These are phyloP conservation scores for Gymnoscopelus braueri DNA, from an alignment of 2,797 vertebrate genomes.

Conservation along the genomic window DNA sequence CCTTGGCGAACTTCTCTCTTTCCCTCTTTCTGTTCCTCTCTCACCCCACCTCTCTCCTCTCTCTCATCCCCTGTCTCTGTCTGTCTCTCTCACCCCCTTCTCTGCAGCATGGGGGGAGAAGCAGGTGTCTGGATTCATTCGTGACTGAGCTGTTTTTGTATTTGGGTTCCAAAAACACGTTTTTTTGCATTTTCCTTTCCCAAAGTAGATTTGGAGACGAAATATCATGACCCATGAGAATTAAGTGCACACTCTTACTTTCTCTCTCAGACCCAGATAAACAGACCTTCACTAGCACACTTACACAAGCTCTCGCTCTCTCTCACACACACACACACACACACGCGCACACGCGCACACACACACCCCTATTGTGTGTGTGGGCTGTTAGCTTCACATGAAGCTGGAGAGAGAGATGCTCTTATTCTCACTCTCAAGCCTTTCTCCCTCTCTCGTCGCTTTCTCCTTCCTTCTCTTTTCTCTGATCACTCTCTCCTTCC, in stretches of 20 bases:
- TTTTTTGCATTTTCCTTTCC: neutral
- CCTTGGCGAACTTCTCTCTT: neutral
- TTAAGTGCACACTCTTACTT: neutral
- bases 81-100: neutral
- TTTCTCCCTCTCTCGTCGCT: neutral
- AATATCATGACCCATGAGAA: conserved; percentile 10
- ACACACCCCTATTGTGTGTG: too few species aligned
- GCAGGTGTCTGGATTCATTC: neutral
- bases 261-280: neutral
- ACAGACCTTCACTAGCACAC: too few species aligned
- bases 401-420: too few species aligned
- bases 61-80: neutral
- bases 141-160: neutral
- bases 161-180: neutral
- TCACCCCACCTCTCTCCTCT: neutral
- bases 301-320: too few species aligned
- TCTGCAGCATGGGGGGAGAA: neutral
- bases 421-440: too few species aligned
- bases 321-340: too few species aligned
- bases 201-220: conserved; percentile 8
- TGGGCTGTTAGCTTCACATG: too few species aligned
- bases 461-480: neutral
- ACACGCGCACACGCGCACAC: too few species aligned
- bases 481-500: neutral
- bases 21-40: neutral